Conservation (phyloP, 2,888 invertebrate genomes). For the Meiosimyza decipiens region DNA sequence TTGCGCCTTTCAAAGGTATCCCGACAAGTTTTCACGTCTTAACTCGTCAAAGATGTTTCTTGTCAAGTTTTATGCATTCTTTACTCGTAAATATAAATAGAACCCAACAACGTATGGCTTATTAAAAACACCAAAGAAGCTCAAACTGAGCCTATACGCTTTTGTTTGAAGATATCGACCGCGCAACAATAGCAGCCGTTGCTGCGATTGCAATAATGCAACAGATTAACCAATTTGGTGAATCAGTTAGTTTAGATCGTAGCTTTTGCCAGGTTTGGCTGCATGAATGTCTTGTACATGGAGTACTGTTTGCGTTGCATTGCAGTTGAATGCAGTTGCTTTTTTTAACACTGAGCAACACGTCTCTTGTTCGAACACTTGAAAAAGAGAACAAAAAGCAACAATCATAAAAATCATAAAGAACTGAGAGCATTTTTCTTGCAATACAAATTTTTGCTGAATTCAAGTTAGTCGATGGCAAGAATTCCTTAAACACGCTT, state of each 20-base stretch:
- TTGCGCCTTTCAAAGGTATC: no score
- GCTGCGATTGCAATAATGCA: conserved; percentile 3
- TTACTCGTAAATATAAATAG: conserved; percentile 6
- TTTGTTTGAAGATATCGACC: background rate
- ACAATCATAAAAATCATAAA: conserved; percentile 12
- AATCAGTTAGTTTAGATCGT: background rate
- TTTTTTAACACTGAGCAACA: background rate
- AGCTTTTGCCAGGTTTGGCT: background rate
- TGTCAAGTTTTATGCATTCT: no score
- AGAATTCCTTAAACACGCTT: no score
- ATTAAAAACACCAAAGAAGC: conserved; percentile 10
- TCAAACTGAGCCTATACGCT: background rate
- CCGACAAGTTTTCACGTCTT: no score
- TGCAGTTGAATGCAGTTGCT: background rate
- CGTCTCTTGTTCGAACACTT: background rate
- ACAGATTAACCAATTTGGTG: conserved; percentile 22
- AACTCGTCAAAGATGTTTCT: no score
- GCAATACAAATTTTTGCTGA: no score
- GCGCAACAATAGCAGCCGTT: background rate
- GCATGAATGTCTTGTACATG: no score
- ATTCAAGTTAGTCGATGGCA: no score
- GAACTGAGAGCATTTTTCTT: background rate
- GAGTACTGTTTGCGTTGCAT: no score
- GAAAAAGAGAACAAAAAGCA: background rate
- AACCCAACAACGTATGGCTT: conserved; percentile 14